Evolutionary conservation across 2,797 vertebrate genomes (phyloP).

Genomic region (Anniella stebbinsi): DNA sequence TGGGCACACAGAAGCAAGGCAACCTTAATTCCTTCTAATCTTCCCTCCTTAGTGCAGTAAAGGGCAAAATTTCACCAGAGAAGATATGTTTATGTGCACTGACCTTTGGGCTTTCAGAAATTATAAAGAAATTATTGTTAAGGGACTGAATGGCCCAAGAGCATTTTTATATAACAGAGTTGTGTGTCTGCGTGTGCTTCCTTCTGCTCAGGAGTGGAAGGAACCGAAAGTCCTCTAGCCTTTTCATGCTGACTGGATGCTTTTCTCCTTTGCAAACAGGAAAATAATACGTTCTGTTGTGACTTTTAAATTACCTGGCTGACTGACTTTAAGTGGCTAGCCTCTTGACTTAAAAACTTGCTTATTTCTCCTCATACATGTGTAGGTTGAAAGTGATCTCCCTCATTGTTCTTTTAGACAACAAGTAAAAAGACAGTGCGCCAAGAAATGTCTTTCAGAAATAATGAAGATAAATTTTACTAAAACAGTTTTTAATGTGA

Average conservation of each 20-base stretch:
- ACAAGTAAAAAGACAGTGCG: not conserved
- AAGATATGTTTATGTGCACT: slow-evolving; percentile 38
- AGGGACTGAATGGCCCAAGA: slow-evolving; percentile 40
- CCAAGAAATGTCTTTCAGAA: not conserved
- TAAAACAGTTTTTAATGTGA: not conserved
- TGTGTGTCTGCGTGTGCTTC: not conserved
- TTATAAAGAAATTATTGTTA: slow-evolving; percentile 41
- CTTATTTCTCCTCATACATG: not conserved
- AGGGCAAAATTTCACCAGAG: slow-evolving; percentile 39
- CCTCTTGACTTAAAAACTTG: slow-evolving; percentile 11
- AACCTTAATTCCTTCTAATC: slow-evolving; percentile 10
- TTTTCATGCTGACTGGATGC: slow-evolving; percentile 32
- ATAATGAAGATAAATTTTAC: not conserved
- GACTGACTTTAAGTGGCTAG: not conserved
- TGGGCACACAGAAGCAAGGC: not conserved
- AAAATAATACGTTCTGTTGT: not conserved
- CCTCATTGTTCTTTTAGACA: not conserved
- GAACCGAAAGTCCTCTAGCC: slow-evolving; percentile 37
- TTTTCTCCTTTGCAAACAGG: slow-evolving; percentile 17
- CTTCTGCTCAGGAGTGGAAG: slow-evolving; percentile 26
- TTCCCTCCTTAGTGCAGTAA: slow-evolving; percentile 29
- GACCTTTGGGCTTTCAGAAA: slow-evolving; percentile 53
- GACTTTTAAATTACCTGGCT: not conserved
- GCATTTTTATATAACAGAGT: slow-evolving; percentile 37
- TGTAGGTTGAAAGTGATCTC: not conserved